phyloP scores from a whole-genome alignment of 2,888 invertebrate genomes.

The Palloptera scutellata region DNA sequence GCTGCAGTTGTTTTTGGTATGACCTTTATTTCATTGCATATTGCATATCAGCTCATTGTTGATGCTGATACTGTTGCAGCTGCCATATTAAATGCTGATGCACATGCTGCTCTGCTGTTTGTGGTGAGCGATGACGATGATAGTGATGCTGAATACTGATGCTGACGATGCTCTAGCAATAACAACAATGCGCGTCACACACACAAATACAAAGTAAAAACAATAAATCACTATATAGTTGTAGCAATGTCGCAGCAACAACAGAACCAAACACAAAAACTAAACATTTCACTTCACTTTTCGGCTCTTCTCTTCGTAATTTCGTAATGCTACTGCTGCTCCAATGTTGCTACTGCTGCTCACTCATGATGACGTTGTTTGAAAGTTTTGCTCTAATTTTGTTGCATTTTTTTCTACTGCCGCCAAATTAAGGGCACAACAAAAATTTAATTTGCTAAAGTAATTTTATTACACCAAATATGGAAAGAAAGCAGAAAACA shows the following conservation, averaged over 20 bases:
- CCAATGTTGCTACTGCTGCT: constrained; percentile 12
- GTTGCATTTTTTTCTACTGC: not conserved
- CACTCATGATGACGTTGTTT: not conserved
- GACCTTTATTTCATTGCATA: no score
- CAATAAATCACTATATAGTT: not conserved
- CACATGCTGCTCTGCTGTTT: no score
- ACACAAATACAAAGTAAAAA: not conserved
- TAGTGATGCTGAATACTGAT: no score
- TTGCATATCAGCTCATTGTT: no score
- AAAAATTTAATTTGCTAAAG: constrained; percentile 5
- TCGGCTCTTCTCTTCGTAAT: no score
- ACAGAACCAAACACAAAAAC: no score
- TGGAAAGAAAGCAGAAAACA: not conserved
- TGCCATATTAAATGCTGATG: constrained; percentile 3
- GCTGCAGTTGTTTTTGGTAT: no score
- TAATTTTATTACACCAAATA: constrained; percentile 17
- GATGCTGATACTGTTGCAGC: not conserved
- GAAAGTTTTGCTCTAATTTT: not conserved
- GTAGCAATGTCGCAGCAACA: not conserved
- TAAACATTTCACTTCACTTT: no score
- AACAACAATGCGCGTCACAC: not conserved
- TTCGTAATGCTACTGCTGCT: constrained; percentile 22
- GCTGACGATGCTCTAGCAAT: no score
- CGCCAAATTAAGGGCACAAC: constrained; percentile 9
- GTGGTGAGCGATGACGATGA: no score